Evolutionary conservation across 2,113 vertebrate species (phyloP).

Genomic region (Cynoglossus semilaevis): DNA sequence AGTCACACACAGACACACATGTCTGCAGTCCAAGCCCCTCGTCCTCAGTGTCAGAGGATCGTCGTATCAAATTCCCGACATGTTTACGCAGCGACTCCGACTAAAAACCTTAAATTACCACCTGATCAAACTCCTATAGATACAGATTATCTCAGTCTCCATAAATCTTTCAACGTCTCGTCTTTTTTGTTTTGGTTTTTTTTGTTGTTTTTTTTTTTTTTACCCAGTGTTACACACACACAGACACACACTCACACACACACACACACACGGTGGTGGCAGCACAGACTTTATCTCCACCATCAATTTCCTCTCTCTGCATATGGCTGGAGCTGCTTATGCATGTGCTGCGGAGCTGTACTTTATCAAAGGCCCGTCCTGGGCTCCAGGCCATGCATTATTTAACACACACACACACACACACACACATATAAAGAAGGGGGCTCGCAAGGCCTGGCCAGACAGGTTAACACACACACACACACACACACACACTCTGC

Average conservation of each 20-base stretch:
- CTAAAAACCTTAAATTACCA: constrained; percentile 58
- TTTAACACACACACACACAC: constrained; percentile 64
- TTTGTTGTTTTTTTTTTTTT: too few relatives aligned
- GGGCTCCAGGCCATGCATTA: constrained; percentile 78
- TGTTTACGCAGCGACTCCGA: constrained; percentile 53
- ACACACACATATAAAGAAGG: constrained; percentile 35
- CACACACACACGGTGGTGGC: constrained; percentile 27
- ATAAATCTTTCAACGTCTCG: constrained; percentile 62
- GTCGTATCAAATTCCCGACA: constrained; percentile 43
- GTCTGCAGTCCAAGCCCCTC: constrained; percentile 1
- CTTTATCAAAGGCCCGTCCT: constrained; percentile 80
- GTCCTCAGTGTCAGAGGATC: constrained; percentile 38
- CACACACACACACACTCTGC: constrained; percentile 25
- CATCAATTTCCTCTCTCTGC: constrained; percentile 79
- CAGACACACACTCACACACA: constrained; percentile 28
- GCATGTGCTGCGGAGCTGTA: constrained; percentile 73
- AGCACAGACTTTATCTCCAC: constrained; percentile 75
- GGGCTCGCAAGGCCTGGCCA: constrained; percentile 42
- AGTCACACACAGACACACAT: constrained; percentile 8
- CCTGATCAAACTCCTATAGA: constrained; percentile 65
- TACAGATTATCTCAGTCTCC: constrained; percentile 55
- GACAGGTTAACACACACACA: constrained; percentile 42
- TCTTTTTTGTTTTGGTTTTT: too few relatives aligned
- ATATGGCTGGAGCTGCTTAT: constrained; percentile 80
- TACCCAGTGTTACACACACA: constrained; percentile 3